phyloP scores from a whole-genome alignment of 2,797 vertebrate genomes.

The Pyrocephalus nanus region DNA sequence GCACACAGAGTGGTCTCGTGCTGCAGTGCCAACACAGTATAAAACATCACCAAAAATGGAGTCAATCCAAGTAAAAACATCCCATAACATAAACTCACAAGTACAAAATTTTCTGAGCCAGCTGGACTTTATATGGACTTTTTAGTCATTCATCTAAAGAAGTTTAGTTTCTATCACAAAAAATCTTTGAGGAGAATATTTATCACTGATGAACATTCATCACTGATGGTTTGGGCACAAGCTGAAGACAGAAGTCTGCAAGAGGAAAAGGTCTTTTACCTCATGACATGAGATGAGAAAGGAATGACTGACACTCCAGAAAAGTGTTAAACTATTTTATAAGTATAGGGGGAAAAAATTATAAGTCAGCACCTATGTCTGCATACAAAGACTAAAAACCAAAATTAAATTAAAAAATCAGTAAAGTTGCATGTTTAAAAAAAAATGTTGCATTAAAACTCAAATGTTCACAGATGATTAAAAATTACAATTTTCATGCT shows the following conservation, averaged over 20 bases:
- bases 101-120: not conserved
- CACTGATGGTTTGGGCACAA: not conserved
- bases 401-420: not conserved
- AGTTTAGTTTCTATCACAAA: not conserved
- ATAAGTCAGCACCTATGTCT: not conserved
- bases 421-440: not conserved
- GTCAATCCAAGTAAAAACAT: not conserved
- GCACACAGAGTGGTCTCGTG: accelerated
- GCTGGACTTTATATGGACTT: not conserved
- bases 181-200: not conserved
- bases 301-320: not conserved
- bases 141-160: not conserved
- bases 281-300: not conserved
- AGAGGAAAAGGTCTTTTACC: not conserved
- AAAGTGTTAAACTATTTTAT: not conserved
- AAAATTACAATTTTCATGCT: not conserved
- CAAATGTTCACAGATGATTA: not conserved
- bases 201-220: not conserved
- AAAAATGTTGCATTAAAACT: not conserved
- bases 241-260: not conserved
- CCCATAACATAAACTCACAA: not conserved
- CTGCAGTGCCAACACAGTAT: not conserved
- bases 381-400: not conserved
- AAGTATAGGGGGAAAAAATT: not conserved
- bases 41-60: not conserved